phyloP scores from a whole-genome alignment of 53 echinoderm and acorn worm genomes.

The Arbacia lixula region DNA sequence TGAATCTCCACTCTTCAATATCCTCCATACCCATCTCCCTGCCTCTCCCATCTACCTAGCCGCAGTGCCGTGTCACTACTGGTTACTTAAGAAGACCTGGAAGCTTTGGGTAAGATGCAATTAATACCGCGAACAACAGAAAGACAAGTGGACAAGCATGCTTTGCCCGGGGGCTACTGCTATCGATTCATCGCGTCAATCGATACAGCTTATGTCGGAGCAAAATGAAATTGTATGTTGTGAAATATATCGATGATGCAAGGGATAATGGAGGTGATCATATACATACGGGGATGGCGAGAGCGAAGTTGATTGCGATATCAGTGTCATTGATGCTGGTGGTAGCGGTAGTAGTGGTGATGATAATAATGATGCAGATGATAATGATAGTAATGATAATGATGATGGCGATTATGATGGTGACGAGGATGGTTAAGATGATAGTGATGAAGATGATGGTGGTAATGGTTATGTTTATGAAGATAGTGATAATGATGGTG shows the following conservation, averaged over 20 bases:
- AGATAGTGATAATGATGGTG: no score
- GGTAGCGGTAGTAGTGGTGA: background rate
- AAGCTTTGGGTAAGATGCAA: constrained; percentile 15
- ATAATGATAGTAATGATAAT: no score
- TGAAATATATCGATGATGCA: constrained; percentile 10
- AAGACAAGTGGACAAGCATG: constrained; percentile 18
- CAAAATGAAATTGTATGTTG: constrained; percentile 41
- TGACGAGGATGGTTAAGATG: no score
- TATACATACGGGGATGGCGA: no score
- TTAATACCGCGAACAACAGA: constrained; percentile 15
- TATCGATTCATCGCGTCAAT: constrained; percentile 25
- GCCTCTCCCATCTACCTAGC: background rate
- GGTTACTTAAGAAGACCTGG: background rate
- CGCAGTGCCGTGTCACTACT: background rate
- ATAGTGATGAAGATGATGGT: no score
- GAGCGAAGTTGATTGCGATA: no score
- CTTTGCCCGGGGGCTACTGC: constrained; percentile 8
- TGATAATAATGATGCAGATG: no score
- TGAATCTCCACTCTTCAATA: no score
- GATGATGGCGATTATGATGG: no score
- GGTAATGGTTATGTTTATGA: no score
- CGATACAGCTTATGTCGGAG: constrained; percentile 38
- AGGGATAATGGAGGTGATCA: constrained; percentile 5
- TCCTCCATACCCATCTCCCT: no score
- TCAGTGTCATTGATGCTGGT: no score